Conservation (phyloP, 1,140 invertebrate genomes). For the Euglossa dilemma region DNA sequence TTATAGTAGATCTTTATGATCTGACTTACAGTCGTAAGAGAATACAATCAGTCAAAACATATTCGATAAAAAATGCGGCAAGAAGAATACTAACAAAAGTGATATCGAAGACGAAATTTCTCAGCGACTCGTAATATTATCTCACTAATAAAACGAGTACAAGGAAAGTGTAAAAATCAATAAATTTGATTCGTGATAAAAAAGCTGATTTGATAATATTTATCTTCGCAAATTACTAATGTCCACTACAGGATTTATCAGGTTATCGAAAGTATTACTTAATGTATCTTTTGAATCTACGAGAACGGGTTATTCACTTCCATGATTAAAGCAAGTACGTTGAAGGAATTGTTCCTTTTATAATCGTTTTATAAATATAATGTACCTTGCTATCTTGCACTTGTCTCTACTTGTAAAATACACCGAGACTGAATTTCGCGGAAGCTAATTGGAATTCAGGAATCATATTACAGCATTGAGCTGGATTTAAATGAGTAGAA, state of each 20-base stretch:
- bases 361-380: background rate
- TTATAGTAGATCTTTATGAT: background rate
- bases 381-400: background rate
- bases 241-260: background rate
- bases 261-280: background rate
- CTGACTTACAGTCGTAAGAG: background rate
- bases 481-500: constrained; percentile 1
- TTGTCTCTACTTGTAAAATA: background rate
- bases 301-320: background rate
- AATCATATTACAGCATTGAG: background rate
- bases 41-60: background rate
- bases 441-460: background rate
- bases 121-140: background rate
- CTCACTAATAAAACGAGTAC: background rate
- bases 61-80: too few relatives aligned
- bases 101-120: too few relatives aligned
- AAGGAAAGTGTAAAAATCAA: constrained; percentile 1
- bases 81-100: too few relatives aligned
- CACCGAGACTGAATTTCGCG: background rate
- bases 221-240: background rate
- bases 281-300: background rate
- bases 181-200: background rate
- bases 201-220: constrained; percentile 1
- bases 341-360: too few relatives aligned
- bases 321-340: background rate